These are phyloP conservation scores for Hypercompe scribonia DNA, from an alignment of 2,888 invertebrate genomes.

Conservation along the genomic window DNA sequence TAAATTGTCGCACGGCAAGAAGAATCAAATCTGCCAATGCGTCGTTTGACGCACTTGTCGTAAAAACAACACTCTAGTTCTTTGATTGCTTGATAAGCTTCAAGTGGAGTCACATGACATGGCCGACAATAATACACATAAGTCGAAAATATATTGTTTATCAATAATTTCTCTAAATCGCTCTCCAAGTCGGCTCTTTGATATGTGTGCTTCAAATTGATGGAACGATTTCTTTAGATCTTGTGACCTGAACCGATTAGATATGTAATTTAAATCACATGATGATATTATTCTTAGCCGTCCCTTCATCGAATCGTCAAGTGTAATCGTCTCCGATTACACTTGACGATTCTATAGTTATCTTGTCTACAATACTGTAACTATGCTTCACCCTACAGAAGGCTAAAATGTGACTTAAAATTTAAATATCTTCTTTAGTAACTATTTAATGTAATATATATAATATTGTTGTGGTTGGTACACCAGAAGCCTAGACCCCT, in stretches of 20 bases:
- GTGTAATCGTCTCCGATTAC: not conserved
- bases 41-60: not conserved
- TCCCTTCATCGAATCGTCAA: too few relatives aligned
- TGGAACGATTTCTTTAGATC: slow-evolving; percentile 8
- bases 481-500: too few relatives aligned
- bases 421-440: too few relatives aligned
- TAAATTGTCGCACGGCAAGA: not conserved
- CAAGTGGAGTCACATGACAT: slow-evolving; percentile 42
- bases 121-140: slow-evolving; percentile 7
- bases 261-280: not conserved
- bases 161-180: slow-evolving; percentile 37
- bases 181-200: slow-evolving; percentile 41
- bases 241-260: not conserved
- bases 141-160: slow-evolving; percentile 21
- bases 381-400: not conserved
- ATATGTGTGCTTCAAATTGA: slow-evolving; percentile 10
- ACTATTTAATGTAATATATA: too few relatives aligned
- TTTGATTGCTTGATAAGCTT: slow-evolving; percentile 27
- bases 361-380: not conserved
- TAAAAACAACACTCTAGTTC: not conserved
- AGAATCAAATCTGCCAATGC: not conserved
- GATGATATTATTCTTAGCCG: not conserved
- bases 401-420: not conserved
- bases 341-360: not conserved
- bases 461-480: too few relatives aligned